Percentiles rank a stretch among this genome's conserved stretches.
Evolutionary conservation across 1,140 invertebrate species (phyloP).

Genomic region (Drosophila tani): DNA sequence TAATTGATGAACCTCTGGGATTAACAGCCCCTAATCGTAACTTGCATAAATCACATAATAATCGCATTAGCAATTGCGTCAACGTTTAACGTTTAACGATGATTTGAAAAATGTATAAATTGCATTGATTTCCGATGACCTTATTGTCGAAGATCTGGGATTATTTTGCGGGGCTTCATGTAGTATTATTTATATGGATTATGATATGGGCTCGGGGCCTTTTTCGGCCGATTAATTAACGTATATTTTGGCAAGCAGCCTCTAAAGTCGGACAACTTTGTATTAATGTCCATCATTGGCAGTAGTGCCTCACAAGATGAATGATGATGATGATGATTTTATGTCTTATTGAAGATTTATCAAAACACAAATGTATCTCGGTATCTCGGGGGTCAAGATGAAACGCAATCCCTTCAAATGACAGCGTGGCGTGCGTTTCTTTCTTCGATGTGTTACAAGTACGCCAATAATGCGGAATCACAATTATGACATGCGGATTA

Average conservation of each 20-base stretch:
- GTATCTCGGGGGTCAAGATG: conserved; percentile 18
- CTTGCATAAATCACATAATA: conserved; percentile 57
- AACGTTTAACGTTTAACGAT: conserved; percentile 32
- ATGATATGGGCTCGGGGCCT: conserved; percentile 27
- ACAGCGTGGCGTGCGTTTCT: conserved; percentile 50
- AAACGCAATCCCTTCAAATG: conserved; percentile 50
- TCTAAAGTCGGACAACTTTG: conserved; percentile 31
- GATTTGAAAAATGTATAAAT: conserved; percentile 26
- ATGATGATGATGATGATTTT: conserved; percentile 78
- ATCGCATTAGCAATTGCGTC: conserved; percentile 68
- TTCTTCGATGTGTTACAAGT: conserved; percentile 18
- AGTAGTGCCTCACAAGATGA: conserved; percentile 28
- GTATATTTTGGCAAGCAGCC: conserved; percentile 47
- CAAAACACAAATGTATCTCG: conserved; percentile 42
- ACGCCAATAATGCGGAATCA: conserved; percentile 24
- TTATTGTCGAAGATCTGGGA: conserved; percentile 50
- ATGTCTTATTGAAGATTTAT: conserved; percentile 69
- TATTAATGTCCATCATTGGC: conserved; percentile 61
- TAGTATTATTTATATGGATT: conserved; percentile 30
- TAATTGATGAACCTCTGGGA: conserved; percentile 26
- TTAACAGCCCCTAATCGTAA: conserved; percentile 50
- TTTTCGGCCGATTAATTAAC: conserved; percentile 44
- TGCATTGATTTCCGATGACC: conserved; percentile 59
- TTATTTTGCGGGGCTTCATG: conserved; percentile 53
- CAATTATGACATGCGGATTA: conserved; percentile 28